Evolutionary conservation across 2,113 vertebrate genomes (phyloP), one percentile per base, ranked within the genome.

Genomic region (Vulpes vulpes): DNA sequence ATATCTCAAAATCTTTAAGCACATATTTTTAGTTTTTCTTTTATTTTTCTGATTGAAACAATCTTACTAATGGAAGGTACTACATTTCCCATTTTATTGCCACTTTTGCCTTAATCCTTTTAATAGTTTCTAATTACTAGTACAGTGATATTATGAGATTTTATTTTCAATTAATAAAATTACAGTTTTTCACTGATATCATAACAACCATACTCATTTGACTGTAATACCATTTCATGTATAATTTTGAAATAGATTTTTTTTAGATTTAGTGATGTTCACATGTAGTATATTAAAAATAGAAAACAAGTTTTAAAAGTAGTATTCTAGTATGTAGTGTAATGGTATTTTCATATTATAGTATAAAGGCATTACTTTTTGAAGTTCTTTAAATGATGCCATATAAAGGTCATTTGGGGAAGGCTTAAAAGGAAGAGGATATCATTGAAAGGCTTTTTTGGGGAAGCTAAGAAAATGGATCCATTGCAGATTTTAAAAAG

Each of bases 61-160:
- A 3, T 97, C 87, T 69, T 97, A 60, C 83, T 93, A 96, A 92
- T 97, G 94, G 92, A 98, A 97, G 95, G 96, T 97, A 98, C 97
- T 98, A 64, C 83, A 95, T 95, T 95, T 53, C 76, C 90, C 97
- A 97, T 97, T 97, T 97, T 98, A 96, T 97, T 95, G 97, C 96
- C 98, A 98, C 95, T 95, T 97, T 98, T 97, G 98, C 98, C 97
- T 98, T 93, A 97, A 87, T 81, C 62, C 89, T 96, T 94, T 98
- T 95, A 25, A 14, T 95, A 59, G 43, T 97, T 97, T 55, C 69
- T 96, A 97, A 96, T 83, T 95, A 94, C n/a, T 91, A 96, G 73
- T 84, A 22, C 89, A 98, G 82, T 79, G 89, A 65, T 71, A 86
- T 95, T 95, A 35, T 92, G 73, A 97, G 8, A 80, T 86, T 89